Evolutionary conservation across 2,113 vertebrate genomes (phyloP), one percentile per base, ranked within the genome.

Genomic region (Terrapene triunguis): DNA sequence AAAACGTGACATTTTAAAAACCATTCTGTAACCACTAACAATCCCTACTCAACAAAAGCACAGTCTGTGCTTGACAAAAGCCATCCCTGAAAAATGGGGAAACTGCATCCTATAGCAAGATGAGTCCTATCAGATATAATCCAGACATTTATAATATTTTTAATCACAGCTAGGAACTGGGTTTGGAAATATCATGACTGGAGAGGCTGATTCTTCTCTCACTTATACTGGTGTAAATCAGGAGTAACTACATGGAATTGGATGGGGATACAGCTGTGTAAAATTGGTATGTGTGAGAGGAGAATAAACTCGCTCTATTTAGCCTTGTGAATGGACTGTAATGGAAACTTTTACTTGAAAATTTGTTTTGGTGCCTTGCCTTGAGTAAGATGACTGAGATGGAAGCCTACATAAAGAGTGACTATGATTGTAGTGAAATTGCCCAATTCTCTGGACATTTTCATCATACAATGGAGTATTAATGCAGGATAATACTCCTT

Each of bases 41-140:
- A 82, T 54, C 69, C 92, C 54, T 51, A 88, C 32, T 95, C 86
- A 97, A 72, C 76, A 97, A 95, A 96, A 72, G 35, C 65, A 93
- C 51, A 93, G 79, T 89, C 50, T 84, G 92, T 90, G 79, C 74
- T 88, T 69, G 88, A 95, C 84, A 87, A 80, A 86, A 92, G 82
- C n/a, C 79, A 94, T n/a, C 89, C 89, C 38, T 84, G 55, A 89
- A 93, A 93, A 55, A 76, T 59, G 27, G 84, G 69, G 80, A 95
- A 89, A 92, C 89, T 59, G 72, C 9, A 6, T 85, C 82, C 93
- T 85, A 85, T 38, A 83, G 9, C n/a, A n/a, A 92, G 57, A 92
- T 87, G 21, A 87, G 55, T 16, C 62, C 1, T 54, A 51, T 44
- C 24, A 91, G 2, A 14, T 94, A 38, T 35, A 92, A 84, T 89